These are phyloP conservation scores for Amphiura filiformis DNA, from an alignment of 35 echinoderm and acorn worm species.

Conservation along the genomic window DNA sequence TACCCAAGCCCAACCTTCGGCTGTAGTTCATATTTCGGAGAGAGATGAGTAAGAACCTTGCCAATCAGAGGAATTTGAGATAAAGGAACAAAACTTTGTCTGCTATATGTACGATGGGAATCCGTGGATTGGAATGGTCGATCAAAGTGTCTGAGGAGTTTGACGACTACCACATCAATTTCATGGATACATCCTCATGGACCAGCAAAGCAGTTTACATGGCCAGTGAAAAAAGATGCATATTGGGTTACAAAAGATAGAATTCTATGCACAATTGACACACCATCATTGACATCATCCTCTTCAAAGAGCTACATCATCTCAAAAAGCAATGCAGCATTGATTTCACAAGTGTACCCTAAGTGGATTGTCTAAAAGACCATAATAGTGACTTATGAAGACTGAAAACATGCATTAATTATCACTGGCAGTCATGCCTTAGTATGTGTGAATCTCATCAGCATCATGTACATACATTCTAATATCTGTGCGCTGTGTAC, in stretches of 20 bases:
- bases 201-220: conserved; percentile 4
- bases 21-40: neutral
- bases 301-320: conserved; percentile 24
- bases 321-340: conserved; percentile 33
- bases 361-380: conserved; percentile 26
- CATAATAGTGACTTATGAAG: no score
- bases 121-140: conserved; percentile 38
- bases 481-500: no score
- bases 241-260: conserved; percentile 25
- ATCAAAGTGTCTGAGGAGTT: conserved; percentile 40
- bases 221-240: conserved; percentile 21
- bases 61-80: conserved; percentile 18
- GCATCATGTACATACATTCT: no score
- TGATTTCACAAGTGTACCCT: conserved; percentile 26
- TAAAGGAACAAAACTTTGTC: conserved; percentile 39
- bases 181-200: conserved; percentile 22
- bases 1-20: neutral
- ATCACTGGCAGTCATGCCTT: no score
- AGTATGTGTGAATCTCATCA: no score
- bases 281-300: conserved; percentile 36
- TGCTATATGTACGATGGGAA: conserved; percentile 35
- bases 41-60: neutral
- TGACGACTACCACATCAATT: conserved; percentile 27
- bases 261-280: conserved; percentile 31
- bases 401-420: no score